Evolutionary conservation across 2,797 vertebrate genomes (phyloP).

Genomic region (Lerista edwardsae): DNA sequence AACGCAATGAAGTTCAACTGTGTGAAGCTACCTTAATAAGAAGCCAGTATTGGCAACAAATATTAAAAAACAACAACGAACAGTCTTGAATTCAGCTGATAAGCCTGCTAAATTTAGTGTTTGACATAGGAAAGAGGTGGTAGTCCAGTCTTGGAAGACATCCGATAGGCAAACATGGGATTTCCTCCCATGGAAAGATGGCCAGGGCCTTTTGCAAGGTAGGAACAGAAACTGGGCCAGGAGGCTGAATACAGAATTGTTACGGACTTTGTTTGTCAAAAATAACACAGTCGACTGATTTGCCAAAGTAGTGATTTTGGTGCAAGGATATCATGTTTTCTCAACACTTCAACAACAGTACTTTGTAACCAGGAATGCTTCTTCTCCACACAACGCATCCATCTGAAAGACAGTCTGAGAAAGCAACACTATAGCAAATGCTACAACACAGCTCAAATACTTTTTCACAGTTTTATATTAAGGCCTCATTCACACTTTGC

Average conservation of each 20-base stretch:
- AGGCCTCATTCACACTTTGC: not conserved
- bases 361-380: not conserved
- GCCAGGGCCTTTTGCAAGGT: not conserved
- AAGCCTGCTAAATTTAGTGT: not conserved
- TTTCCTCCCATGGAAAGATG: constrained; percentile 3
- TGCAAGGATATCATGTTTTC: not conserved
- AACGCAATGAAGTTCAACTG: constrained; percentile 22
- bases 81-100: not conserved
- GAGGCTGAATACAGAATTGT: not conserved
- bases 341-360: not conserved
- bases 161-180: not conserved
- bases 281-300: not conserved
- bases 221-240: not conserved
- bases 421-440: not conserved
- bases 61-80: constrained; percentile 11
- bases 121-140: not conserved
- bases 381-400: not conserved
- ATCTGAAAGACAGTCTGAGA: not conserved
- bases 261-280: not conserved
- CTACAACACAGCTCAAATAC: not conserved
- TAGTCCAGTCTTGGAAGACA: not conserved
- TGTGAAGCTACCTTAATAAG: constrained; percentile 2
- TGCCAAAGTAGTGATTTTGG: not conserved
- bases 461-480: not conserved
- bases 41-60: constrained; percentile 3